Evolutionary conservation across 2,888 invertebrate genomes (phyloP).

Genomic region (Magallana nippona): DNA sequence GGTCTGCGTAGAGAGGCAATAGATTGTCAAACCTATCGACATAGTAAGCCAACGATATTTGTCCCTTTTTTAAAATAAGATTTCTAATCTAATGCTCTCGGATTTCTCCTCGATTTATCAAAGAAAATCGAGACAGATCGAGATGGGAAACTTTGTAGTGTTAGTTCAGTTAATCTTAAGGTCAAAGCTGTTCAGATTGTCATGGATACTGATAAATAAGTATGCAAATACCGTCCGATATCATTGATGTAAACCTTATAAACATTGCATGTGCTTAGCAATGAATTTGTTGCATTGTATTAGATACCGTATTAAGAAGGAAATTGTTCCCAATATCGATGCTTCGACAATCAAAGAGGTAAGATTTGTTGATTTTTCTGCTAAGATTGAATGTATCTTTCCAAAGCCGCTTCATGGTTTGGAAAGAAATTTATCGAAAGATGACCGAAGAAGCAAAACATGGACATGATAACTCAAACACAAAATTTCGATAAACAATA

Average conservation of each 20-base stretch:
- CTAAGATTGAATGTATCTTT: too few species aligned
- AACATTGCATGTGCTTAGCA: neutral
- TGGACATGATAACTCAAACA: too few species aligned
- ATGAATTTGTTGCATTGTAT: too few species aligned
- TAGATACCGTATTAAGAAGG: too few species aligned
- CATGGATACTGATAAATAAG: constrained; percentile 32
- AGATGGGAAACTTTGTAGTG: neutral
- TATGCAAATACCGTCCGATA: constrained; percentile 1
- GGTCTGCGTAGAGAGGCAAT: neutral
- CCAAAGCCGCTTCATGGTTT: too few species aligned
- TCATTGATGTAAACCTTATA: neutral
- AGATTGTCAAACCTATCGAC: neutral
- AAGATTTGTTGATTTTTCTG: too few species aligned
- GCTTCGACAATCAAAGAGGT: too few species aligned
- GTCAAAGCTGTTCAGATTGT: constrained; percentile 7
- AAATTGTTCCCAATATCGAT: too few species aligned
- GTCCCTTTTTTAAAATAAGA: constrained; percentile 24
- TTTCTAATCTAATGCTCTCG: constrained; percentile 20
- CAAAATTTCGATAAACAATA: too few species aligned
- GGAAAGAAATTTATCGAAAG: too few species aligned
- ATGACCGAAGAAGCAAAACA: too few species aligned
- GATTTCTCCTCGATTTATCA: constrained; percentile 24
- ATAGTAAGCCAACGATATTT: neutral
- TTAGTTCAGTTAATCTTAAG: constrained; percentile 16
- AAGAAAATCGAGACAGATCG: constrained; percentile 7